Evolutionary conservation across 2,113 vertebrate species (phyloP).

Genomic region (Dipodomys merriami): DNA sequence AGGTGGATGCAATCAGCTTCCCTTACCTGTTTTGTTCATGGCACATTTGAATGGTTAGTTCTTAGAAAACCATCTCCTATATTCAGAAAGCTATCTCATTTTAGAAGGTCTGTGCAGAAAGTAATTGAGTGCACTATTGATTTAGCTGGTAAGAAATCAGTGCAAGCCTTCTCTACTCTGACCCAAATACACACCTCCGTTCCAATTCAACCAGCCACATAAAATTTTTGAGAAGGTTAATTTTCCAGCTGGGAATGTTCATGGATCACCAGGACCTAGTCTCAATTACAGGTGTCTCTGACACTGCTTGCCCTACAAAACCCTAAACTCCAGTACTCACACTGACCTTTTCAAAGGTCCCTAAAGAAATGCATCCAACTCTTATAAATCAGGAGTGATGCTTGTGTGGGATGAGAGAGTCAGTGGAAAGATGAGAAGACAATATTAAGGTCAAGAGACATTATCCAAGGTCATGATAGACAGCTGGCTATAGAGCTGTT

Average conservation of each 20-base stretch:
- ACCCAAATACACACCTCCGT: neutral
- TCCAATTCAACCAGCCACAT: constrained; percentile 28
- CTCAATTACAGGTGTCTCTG: constrained; percentile 44
- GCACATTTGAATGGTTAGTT: constrained; percentile 47
- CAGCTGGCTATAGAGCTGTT: neutral
- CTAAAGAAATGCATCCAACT: neutral
- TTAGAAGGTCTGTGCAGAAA: neutral
- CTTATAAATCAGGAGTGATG: neutral
- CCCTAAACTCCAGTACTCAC: neutral
- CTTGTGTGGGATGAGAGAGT: neutral
- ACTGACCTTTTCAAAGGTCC: neutral
- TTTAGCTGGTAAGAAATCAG: constrained; percentile 4
- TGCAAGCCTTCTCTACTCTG: neutral
- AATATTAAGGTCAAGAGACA: neutral
- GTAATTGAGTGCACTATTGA: neutral
- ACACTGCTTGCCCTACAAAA: neutral
- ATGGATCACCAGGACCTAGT: neutral
- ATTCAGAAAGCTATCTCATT: constrained; percentile 7
- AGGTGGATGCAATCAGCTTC: constrained; percentile 13
- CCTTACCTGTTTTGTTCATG: neutral
- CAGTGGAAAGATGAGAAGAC: neutral
- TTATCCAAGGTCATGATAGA: neutral
- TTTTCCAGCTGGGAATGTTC: constrained; percentile 19
- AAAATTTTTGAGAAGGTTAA: constrained; percentile 41
- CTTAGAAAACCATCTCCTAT: constrained; percentile 37